Conservation (phyloP, 2,888 invertebrate genomes). For the Eupithecia insigniata region DNA sequence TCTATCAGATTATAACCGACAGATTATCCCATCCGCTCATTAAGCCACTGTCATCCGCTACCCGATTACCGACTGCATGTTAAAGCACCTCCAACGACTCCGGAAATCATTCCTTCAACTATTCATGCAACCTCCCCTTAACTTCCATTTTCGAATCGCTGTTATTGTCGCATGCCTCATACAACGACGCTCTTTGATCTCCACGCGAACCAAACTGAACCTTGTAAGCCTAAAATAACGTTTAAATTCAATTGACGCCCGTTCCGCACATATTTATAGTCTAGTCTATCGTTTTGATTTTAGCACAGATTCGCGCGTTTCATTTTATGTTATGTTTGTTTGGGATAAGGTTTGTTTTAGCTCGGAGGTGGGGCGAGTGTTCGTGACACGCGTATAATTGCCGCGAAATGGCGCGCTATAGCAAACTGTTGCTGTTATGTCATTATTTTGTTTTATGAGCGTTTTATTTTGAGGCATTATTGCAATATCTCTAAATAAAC, state of each 20-base stretch:
- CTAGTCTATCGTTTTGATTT: slow-evolving; percentile 60
- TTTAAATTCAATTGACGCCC: slow-evolving; percentile 52
- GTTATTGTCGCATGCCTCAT: slow-evolving; percentile 75
- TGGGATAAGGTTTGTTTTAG: slow-evolving; percentile 48
- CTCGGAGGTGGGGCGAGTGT: slow-evolving; percentile 55
- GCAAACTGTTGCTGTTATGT: slow-evolving; percentile 64
- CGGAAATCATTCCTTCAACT: slow-evolving; percentile 23
- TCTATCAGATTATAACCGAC: neutral
- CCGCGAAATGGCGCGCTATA: slow-evolving; percentile 76
- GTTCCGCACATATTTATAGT: slow-evolving; percentile 39
- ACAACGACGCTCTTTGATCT: slow-evolving; percentile 75
- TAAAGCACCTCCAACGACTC: slow-evolving; percentile 1
- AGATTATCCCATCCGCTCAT: neutral
- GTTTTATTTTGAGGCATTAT: slow-evolving; percentile 41
- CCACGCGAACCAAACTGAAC: slow-evolving; percentile 49
- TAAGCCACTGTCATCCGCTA: neutral
- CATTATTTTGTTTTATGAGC: slow-evolving; percentile 40
- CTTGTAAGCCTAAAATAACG: slow-evolving; percentile 41
- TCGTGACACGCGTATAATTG: slow-evolving; percentile 79
- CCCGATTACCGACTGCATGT: neutral
- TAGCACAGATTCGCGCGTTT: slow-evolving; percentile 13
- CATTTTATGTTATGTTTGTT: neutral
- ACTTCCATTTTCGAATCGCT: slow-evolving; percentile 68
- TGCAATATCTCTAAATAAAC: slow-evolving; percentile 23
- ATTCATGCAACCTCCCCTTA: slow-evolving; percentile 59